Evolutionary conservation across 2,797 vertebrate species (phyloP).

Genomic region (Danio choprae): DNA sequence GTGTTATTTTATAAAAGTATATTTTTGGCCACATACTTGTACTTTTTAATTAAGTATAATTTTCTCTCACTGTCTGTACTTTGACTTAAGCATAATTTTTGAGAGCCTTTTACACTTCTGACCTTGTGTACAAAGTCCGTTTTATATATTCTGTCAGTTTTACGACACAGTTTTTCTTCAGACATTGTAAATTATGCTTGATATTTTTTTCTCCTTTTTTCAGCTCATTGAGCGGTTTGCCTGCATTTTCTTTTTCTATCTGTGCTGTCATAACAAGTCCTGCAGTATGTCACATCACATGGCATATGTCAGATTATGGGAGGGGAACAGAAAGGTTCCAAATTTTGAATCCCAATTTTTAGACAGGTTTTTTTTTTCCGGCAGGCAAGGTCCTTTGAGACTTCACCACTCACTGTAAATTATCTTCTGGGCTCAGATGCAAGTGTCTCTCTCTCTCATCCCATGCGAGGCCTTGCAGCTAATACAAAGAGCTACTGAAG

Average conservation of each 20-base stretch:
- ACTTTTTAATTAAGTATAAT: too few relatives aligned
- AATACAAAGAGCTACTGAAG: constrained; percentile 63
- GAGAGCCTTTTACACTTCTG: not conserved
- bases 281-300: constrained; percentile 63
- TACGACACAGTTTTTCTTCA: constrained; percentile 4
- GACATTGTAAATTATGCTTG: not conserved
- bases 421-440: constrained; percentile 75
- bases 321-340: constrained; percentile 60
- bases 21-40: too few relatives aligned
- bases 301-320: constrained; percentile 73
- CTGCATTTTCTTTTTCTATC: not conserved
- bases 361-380: constrained; percentile 73
- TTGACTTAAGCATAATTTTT: not conserved
- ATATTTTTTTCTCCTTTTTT: constrained; percentile 2
- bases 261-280: constrained; percentile 12
- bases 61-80: too few relatives aligned
- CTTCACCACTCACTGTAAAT: constrained; percentile 73
- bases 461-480: constrained; percentile 70
- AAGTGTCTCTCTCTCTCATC: constrained; percentile 58
- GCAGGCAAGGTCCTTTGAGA: constrained; percentile 73
- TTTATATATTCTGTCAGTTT: constrained; percentile 15
- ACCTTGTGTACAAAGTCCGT: constrained; percentile 3
- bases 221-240: not conserved
- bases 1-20: too few relatives aligned
- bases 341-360: constrained; percentile 56